These are phyloP conservation scores for Cryptotermes secundus DNA, from an alignment of 1,140 invertebrate genomes.

Conservation along the genomic window DNA sequence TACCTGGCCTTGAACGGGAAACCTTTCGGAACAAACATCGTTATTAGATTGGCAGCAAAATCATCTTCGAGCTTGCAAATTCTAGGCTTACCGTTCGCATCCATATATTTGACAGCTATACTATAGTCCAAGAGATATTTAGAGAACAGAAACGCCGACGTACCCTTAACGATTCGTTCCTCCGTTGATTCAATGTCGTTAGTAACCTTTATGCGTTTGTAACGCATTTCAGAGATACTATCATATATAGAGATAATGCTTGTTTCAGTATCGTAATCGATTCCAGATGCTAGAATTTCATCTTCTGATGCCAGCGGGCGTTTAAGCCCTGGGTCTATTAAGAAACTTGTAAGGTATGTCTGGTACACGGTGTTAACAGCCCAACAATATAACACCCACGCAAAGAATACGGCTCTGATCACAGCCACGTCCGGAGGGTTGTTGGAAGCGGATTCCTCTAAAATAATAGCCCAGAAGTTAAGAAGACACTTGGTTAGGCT, in stretches of 20 bases:
- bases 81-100: neutral
- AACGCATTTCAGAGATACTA: neutral
- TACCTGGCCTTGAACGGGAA: neutral
- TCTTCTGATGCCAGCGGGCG: neutral
- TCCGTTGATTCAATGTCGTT: neutral
- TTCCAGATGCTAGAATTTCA: neutral
- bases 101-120: neutral
- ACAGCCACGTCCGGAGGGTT: neutral
- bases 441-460: neutral
- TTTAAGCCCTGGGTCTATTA: neutral
- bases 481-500: neutral
- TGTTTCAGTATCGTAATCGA: neutral
- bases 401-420: neutral
- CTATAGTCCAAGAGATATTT: neutral
- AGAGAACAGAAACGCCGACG: neutral
- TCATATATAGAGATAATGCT: neutral
- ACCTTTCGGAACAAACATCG: neutral
- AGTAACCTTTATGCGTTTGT: neutral
- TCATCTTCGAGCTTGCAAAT: neutral
- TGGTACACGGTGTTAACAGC: neutral
- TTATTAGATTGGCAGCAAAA: neutral
- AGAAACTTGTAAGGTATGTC: neutral
- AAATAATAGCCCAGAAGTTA: neutral
- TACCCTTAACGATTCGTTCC: neutral
- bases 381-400: neutral